These are phyloP conservation scores for Drosophila barbarae DNA, from an alignment of 2,888 invertebrate genomes.

Conservation along the genomic window DNA sequence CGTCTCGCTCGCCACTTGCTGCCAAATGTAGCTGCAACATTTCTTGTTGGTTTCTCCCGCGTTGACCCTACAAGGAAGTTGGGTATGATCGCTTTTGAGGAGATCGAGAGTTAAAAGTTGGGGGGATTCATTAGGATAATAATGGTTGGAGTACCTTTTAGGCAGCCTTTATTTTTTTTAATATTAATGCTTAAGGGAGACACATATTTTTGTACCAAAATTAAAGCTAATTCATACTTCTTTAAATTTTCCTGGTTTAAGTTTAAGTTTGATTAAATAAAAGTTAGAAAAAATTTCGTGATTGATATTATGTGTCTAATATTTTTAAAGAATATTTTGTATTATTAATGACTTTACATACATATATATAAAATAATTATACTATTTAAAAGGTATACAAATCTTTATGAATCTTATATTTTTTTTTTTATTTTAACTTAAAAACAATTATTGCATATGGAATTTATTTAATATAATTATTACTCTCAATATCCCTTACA, in stretches of 20 bases:
- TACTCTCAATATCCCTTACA: neutral
- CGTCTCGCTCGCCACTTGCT: conserved; percentile 64
- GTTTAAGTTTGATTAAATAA: neutral
- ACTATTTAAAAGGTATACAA: no score
- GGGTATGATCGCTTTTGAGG: conserved; percentile 11
- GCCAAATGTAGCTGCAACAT: conserved; percentile 64
- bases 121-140: neutral
- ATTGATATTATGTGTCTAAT: no score
- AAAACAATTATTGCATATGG: neutral
- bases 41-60: conserved; percentile 21
- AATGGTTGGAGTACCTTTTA: neutral
- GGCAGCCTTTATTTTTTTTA: no score
- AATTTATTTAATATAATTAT: no score
- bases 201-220: neutral
- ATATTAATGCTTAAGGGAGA: no score
- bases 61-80: conserved; percentile 16
- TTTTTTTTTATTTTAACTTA: neutral
- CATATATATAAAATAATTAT: no score
- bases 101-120: conserved; percentile 2
- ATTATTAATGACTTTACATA: no score
- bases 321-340: neutral
- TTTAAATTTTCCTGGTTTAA: fast-evolving
- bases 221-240: neutral
- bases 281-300: neutral
- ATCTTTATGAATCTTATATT: no score